phyloP scores from a whole-genome alignment of 2,113 vertebrate genomes.

The Labeo rohita region DNA sequence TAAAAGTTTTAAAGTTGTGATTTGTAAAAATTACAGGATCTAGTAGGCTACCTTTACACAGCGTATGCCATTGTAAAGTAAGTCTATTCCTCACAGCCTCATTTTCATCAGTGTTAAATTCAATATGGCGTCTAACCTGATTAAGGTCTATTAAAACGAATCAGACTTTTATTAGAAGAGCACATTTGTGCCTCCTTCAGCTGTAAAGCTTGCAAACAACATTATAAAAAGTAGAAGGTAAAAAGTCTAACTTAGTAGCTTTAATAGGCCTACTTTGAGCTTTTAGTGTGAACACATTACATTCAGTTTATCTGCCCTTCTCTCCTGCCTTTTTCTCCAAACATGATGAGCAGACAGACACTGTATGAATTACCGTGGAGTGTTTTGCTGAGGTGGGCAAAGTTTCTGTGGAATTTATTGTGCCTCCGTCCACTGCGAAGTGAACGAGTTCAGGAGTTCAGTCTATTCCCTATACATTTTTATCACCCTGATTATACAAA shows the following conservation, averaged over 20 bases:
- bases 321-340: not conserved
- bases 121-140: not conserved
- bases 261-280: not conserved
- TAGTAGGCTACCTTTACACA: not conserved
- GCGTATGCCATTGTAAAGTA: not conserved
- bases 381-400: slow-evolving; percentile 40
- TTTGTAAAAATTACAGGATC: not conserved
- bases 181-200: not conserved
- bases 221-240: not conserved
- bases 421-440: slow-evolving; percentile 1
- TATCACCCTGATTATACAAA: slow-evolving; percentile 66
- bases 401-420: slow-evolving; percentile 42
- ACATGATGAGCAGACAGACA: slow-evolving; percentile 18
- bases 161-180: not conserved
- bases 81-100: not conserved
- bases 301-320: not conserved
- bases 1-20: not conserved
- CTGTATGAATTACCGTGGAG: not conserved
- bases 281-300: not conserved
- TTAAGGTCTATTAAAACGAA: not conserved
- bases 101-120: not conserved
- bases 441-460: slow-evolving; percentile 65
- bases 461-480: slow-evolving; percentile 64
- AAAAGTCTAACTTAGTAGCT: not conserved
- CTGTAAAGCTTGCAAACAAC: not conserved